These are phyloP conservation scores for Leucoraja erinaceus DNA, from an alignment of 2,113 vertebrate species.

Conservation along the genomic window DNA sequence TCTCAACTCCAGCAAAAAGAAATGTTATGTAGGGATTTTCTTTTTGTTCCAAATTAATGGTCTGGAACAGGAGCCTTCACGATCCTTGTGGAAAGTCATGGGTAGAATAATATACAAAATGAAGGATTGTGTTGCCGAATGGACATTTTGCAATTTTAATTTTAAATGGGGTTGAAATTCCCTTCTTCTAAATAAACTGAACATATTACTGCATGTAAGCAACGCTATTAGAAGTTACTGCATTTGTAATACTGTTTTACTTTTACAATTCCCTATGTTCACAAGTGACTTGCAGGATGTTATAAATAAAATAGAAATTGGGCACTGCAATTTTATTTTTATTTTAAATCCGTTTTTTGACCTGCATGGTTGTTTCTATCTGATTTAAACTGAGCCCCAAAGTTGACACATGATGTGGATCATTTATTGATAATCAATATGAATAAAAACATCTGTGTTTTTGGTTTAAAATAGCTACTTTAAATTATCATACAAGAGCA, in stretches of 20 bases:
- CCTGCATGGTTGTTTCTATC: neutral
- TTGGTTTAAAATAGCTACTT: neutral
- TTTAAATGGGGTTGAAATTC: constrained; percentile 23
- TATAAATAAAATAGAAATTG: neutral
- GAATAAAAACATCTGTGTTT: neutral
- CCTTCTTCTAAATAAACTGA: constrained; percentile 12
- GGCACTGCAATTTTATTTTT: neutral
- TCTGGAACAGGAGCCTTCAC: neutral
- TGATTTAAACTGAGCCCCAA: constrained; percentile 3
- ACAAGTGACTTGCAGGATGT: neutral
- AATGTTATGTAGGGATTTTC: neutral
- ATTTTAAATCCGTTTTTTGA: neutral
- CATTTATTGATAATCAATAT: neutral
- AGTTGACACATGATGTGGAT: constrained; percentile 37
- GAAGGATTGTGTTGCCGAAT: neutral
- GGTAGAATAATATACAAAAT: neutral
- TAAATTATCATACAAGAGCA: neutral
- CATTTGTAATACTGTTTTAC: constrained; percentile 6
- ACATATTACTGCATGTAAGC: constrained; percentile 4
- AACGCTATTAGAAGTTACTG: neutral
- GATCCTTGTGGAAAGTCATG: neutral
- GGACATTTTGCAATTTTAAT: neutral
- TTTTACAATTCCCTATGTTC: neutral
- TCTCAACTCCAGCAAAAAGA: neutral
- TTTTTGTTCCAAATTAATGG: neutral